Evolutionary conservation across 2,888 invertebrate species (phyloP), one percentile per base, ranked within the genome.

Genomic region (Barypeithes pellucidus): DNA sequence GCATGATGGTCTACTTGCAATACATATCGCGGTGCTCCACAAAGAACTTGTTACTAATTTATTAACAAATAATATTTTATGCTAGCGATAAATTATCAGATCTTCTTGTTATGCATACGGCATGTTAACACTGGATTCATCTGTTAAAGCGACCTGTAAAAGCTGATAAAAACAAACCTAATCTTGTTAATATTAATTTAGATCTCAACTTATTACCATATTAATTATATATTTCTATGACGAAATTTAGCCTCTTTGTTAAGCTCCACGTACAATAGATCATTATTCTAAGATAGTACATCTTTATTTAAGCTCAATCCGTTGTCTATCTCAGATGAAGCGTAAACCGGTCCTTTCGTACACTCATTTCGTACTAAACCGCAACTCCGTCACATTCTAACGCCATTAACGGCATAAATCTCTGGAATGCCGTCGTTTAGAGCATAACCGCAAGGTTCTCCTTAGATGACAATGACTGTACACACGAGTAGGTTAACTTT

Each of bases 201-300:
- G 41, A 54, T 67, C 57, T 67, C 29, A 67, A 18, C 45, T 43
- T 43, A 67, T 67, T 67, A 67, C 36, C 67, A 67, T 67, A 67
- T 67, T 67, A 67, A 67, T 67, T 57, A 67, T 57, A 41, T 43
- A 57, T 57, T 67, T 54, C 39, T 20, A 22, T 20, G 33, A 52
- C 9, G 39, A 22, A 52, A 52, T 39, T 66, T 18, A 50, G 36
- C n/a, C 50, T 54, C 54, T 52, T 52, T 52, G 52, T 66, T 66
- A 22, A 18, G 41, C 39, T 66, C 8, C 52, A 2, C 20, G 18
- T 24, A 67, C 24, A 41, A 59, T 41, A 67, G 67, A 67, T 67
- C 57, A 29, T 43, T 41, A 67, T 67, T 66, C 57, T 22, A 18
- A 67, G 67, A 67, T 67, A 67, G 29, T 57, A 16, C 45, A 54